Evolutionary conservation across 2,797 vertebrate genomes (phyloP), one percentile per base, ranked within the genome.

Genomic region (Acipenser oxyrinchus): DNA sequence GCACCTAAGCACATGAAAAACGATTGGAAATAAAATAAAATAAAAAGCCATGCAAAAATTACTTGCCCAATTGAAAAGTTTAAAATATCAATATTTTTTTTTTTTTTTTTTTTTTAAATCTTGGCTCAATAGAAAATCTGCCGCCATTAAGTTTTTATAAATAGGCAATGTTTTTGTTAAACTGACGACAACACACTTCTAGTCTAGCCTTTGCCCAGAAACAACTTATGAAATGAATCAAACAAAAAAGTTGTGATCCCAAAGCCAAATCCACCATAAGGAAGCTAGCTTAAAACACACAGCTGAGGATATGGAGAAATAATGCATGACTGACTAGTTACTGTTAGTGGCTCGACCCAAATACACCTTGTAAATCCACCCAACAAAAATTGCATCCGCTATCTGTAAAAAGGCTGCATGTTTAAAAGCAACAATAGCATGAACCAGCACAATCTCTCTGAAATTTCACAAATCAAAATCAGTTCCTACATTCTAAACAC

Each of bases 1-100:
- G 86, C 83, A 81, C 89, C 95, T 98, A 90, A 89, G 87, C 85
- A 89, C 84, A 89, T 72, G 85, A 88, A 87, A 88, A 88, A 86
- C 83, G 86, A 37, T 87, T 89, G 86, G 66, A 60, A 23, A 51
- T 37, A 23, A 52, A 61, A 12, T 58, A 48, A 60, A 48, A 61
- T 18, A 58, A 58, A 88, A 83, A 85, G 83, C 79, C 85, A 86
- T 86, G 75, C 81, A 85, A 78, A 82, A 73, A 78, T 82, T 80
- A 70, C 78, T 79, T 76, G 76, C 71, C 80, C 80, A 75, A 73
- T 72, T 77, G 76, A 68, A 64, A 66, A 53, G 8, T 55, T 55
- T 55, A 55, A 55, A 55, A 55, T 55, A 37, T 55, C 8, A 55
- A 37, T 37, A 37, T 2, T 18, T 18, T 1, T 18, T 18, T 18